Evolutionary conservation across 1,140 invertebrate species (phyloP), one percentile per base, ranked within the genome.

Genomic region (Atta texana): DNA sequence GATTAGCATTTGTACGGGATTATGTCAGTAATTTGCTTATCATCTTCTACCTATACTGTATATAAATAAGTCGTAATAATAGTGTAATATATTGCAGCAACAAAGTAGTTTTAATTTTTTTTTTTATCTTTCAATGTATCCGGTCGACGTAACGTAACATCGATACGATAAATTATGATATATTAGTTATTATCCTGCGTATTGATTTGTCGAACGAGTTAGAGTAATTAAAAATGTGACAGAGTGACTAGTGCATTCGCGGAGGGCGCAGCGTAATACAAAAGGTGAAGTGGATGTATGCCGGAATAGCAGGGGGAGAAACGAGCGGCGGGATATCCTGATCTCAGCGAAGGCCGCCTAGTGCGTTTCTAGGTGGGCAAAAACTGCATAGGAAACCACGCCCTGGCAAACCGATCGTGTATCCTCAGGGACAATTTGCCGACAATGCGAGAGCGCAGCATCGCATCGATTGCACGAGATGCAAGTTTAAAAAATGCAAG

Each of bases 321-420:
- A 72, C 49, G 68, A 69, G 66, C 59, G 61, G 82, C 86, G 92
- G 92, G 92, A 90, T 94, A 94, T 94, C 91, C 93, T 93, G 94
- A 94, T 95, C 92, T 90, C 89, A 92, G 88, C 92, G 94, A 95
- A 95, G 94, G 94, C 87, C 94, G 92, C 85, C 94, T 93, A 91
- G 94, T 94, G 94, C 93, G 94, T 94, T 94, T 51, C 93, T 94
- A 94, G 88, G 78, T 91, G 75, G 86, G 91, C 90, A 94, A 94
- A 95, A 95, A 94, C 89, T 92, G 90, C 93, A 93, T 94, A 94
- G 92, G 92, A 94, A 94, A 94, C 94, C 94, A 95, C 94, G 94
- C 94, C 94, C 93, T 94, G 93, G 89, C 86, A 91, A 91, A 90
- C 87, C 69, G 85, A 88, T 92, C 92, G 88, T 71, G 88, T 94